Percentiles rank a stretch among this genome's conserved stretches.
Conservation (phyloP, 2,888 invertebrate genomes). For the Pollenia labialis region DNA sequence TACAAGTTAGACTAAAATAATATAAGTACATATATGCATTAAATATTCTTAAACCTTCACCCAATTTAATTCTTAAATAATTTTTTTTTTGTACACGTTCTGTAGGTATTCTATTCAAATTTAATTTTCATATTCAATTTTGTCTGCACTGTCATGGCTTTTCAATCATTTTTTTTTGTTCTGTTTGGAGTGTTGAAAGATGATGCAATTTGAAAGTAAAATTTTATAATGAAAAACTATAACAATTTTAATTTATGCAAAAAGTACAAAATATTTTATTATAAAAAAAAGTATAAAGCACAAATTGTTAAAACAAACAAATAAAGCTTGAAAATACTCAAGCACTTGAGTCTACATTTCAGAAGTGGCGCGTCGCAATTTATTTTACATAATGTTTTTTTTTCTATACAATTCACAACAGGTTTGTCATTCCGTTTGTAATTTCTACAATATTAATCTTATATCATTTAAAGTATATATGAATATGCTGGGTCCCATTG, state of each 20-base stretch:
- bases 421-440: too few relatives aligned
- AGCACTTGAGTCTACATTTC: slow-evolving; percentile 26
- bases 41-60: slow-evolving; percentile 36
- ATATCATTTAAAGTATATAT: too few relatives aligned
- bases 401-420: neutral
- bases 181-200: slow-evolving; percentile 24
- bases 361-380: slow-evolving; percentile 36
- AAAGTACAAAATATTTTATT: slow-evolving; percentile 12
- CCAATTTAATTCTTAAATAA: slow-evolving; percentile 41
- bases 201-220: slow-evolving; percentile 66
- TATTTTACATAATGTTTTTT: neutral
- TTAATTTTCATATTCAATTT: neutral
- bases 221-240: slow-evolving; percentile 51
- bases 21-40: neutral
- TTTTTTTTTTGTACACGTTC: too few relatives aligned
- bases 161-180: neutral
- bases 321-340: slow-evolving; percentile 11
- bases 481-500: too few relatives aligned
- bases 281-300: neutral
- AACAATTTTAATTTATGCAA: slow-evolving; percentile 32
- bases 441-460: too few relatives aligned
- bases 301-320: slow-evolving; percentile 28
- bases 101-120: too few relatives aligned
- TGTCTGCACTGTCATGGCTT: slow-evolving; percentile 36
- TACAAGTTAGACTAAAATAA: neutral